These are phyloP conservation scores for Arctopsyche grandis DNA, from an alignment of 1,140 invertebrate genomes.

Conservation along the genomic window DNA sequence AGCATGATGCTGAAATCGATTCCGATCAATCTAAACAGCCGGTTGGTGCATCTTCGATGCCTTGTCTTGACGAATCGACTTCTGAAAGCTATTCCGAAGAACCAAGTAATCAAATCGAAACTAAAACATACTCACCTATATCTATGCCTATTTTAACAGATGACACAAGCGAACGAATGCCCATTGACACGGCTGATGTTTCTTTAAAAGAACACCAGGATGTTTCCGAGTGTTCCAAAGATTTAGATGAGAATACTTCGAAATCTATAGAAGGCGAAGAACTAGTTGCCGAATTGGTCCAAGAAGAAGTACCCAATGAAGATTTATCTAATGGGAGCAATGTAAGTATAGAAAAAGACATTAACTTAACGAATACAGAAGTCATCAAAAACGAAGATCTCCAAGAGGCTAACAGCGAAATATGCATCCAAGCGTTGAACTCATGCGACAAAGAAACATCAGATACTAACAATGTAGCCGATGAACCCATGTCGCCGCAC, in stretches of 20 bases:
- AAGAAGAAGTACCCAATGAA: background rate
- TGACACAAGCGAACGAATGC: background rate
- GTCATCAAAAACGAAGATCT: background rate
- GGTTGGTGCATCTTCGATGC: conserved; percentile 46
- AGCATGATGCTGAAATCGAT: background rate
- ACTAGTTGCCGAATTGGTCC: background rate
- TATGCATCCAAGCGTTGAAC: background rate
- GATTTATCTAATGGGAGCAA: background rate
- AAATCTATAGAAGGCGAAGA: background rate
- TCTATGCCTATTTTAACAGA: conserved; percentile 53
- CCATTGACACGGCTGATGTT: background rate
- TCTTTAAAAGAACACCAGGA: background rate
- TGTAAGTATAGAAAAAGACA: background rate
- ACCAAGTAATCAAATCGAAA: conserved; percentile 30
- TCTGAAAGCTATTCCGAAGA: conserved; percentile 45
- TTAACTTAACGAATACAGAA: background rate
- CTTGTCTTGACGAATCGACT: conserved; percentile 49
- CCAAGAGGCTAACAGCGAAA: background rate
- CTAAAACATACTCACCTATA: conserved; percentile 50
- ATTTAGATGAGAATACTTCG: background rate
- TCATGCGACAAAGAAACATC: background rate
- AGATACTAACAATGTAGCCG: background rate
- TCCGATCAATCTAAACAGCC: background rate
- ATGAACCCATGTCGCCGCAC: background rate
- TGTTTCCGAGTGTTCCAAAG: background rate